phyloP scores from a whole-genome alignment of 2,888 invertebrate species.

The Nysson spinosus region DNA sequence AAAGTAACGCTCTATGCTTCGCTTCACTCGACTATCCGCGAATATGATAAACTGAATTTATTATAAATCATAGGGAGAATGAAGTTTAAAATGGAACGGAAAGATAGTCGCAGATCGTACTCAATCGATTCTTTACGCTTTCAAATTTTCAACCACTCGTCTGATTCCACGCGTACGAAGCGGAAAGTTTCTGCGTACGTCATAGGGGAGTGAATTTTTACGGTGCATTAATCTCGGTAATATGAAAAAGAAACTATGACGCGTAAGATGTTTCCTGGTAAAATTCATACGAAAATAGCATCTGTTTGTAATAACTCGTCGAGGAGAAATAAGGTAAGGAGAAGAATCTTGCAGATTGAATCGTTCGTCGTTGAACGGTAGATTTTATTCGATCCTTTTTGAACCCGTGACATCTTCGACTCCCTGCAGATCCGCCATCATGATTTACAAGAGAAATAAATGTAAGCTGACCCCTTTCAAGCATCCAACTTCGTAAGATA shows the following conservation, averaged over 20 bases:
- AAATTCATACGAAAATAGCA: too few relatives aligned
- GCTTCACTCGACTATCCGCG: not conserved
- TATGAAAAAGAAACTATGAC: not conserved
- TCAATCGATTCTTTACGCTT: not conserved
- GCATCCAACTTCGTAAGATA: constrained; percentile 9
- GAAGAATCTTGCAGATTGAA: not conserved
- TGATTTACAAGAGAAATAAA: constrained; percentile 49
- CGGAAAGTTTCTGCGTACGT: not conserved
- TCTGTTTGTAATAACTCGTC: not conserved
- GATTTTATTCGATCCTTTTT: constrained; percentile 39
- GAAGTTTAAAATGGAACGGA: too few relatives aligned
- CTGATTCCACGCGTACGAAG: not conserved
- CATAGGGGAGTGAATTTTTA: not conserved
- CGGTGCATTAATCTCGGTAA: not conserved
- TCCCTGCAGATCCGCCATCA: constrained; percentile 1
- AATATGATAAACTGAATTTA: too few relatives aligned
- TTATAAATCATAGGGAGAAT: too few relatives aligned
- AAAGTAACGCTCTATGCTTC: not conserved
- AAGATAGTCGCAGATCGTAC: too few relatives aligned
- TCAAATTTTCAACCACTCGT: not conserved
- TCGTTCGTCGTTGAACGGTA: not conserved
- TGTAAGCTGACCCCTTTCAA: constrained; percentile 37
- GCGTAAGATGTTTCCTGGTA: too few relatives aligned
- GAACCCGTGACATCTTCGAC: constrained; percentile 12
- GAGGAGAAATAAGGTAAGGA: not conserved